phyloP scores from a whole-genome alignment of 1,140 invertebrate genomes.

The Drosophila nasuta region DNA sequence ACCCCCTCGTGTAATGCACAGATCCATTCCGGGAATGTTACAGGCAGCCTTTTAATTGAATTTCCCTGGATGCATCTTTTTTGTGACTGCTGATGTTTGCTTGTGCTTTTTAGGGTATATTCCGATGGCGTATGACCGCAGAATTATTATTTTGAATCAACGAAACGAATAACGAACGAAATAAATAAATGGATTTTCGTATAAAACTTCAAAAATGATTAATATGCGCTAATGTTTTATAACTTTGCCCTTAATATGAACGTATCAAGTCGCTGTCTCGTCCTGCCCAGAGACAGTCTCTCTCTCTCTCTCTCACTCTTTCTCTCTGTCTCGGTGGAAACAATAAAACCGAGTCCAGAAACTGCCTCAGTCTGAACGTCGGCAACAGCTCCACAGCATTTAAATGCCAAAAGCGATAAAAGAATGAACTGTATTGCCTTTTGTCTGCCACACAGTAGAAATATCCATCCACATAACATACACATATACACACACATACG shows the following conservation, averaged over 20 bases:
- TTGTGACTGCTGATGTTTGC: conserved; percentile 28
- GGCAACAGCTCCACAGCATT: conserved; percentile 48
- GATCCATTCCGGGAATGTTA: conserved; percentile 58
- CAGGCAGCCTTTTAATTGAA: conserved; percentile 77
- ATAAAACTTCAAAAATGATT: conserved; percentile 71
- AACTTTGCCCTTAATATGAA: conserved; percentile 79
- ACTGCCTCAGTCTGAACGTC: conserved; percentile 5
- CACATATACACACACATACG: no score
- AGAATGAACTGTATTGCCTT: conserved; percentile 76
- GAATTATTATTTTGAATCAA: conserved; percentile 34
- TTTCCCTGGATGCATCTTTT: conserved; percentile 43
- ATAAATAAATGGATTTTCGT: conserved; percentile 74
- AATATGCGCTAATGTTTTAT: conserved; percentile 83
- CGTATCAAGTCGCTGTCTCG: conserved; percentile 42
- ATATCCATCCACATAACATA: conserved; percentile 20
- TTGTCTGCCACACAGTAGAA: conserved; percentile 59
- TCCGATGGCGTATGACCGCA: conserved; percentile 19
- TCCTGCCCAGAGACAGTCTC: conserved; percentile 46
- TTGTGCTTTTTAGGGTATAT: neutral
- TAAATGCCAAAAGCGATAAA: conserved; percentile 83
- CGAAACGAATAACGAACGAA: conserved; percentile 25
- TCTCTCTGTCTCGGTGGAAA: conserved; percentile 36
- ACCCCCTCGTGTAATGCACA: conserved; percentile 15
- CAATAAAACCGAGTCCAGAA: conserved; percentile 33
- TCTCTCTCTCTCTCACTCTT: neutral